Evolutionary conservation across 2,797 vertebrate genomes (phyloP).

Genomic region (Artibeus jamaicensis): DNA sequence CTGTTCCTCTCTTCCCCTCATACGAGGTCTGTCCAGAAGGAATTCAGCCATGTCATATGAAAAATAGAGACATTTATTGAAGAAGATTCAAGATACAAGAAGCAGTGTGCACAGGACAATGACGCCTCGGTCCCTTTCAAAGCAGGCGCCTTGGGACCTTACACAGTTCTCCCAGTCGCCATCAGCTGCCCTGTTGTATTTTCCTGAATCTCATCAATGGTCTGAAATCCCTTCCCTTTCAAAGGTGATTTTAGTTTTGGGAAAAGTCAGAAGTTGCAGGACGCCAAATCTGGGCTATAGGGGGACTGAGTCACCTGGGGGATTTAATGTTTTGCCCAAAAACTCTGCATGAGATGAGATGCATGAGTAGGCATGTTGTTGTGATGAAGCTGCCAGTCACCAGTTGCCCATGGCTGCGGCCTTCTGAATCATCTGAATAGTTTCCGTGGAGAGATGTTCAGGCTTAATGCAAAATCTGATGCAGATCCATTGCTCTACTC

Average conservation of each 20-base stretch:
- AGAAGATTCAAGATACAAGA: not conserved
- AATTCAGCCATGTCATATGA: not conserved
- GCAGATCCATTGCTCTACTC: not conserved
- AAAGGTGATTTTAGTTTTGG: not conserved
- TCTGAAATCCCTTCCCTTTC: not conserved
- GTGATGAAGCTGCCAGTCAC: not conserved
- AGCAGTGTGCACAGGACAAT: not conserved
- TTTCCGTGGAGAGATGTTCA: not conserved
- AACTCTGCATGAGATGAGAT: not conserved
- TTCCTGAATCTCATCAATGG: not conserved
- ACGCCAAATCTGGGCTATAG: not conserved
- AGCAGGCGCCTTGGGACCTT: not conserved
- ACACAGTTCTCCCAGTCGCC: not conserved
- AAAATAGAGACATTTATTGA: not conserved
- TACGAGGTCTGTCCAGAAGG: not conserved
- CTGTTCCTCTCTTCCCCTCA: not conserved
- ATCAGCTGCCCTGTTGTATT: not conserved
- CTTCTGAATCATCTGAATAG: not conserved
- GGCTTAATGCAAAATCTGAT: not conserved
- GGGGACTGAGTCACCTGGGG: not conserved
- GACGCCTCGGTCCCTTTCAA: not conserved
- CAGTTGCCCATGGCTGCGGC: too few relatives aligned
- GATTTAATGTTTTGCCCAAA: not conserved
- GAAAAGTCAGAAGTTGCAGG: not conserved
- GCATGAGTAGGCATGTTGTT: not conserved